Evolutionary conservation across 2,888 invertebrate genomes (phyloP), one percentile per base, ranked within the genome.

Genomic region (Chloroclystis v-ata): DNA sequence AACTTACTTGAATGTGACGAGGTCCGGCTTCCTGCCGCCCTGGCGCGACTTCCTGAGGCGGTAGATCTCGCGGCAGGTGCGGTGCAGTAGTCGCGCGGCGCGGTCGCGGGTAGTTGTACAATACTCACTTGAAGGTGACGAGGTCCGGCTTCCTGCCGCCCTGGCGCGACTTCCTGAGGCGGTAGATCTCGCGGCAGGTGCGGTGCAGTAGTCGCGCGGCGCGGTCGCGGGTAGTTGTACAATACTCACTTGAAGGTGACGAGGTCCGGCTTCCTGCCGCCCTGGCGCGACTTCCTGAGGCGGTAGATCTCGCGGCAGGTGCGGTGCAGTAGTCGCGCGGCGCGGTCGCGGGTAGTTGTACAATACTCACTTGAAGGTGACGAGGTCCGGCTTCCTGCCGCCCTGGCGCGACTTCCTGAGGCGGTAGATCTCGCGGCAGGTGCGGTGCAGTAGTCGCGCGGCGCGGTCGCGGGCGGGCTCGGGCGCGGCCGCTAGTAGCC

Each of bases 11-110:
- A 71, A 97, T 37, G 97, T 96, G 65, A 96, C 94, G 57, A 96
- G 89, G 81, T 97, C 97, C 0, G 97, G 97, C 72, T 95, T 95
- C 55, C 96, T 93, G 65, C 94, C 94, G 37, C 95, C 95, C 60
- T 94, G 94, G 70, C 95, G 92, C 39, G 95, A 95, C 78, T 95
- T 94, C 59, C 97, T 88, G 52, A 98, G 88, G 61, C 96, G 94
- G 82, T 97, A 96, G 62, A 97, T 96, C 83, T 98, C 97, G 69
- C 95, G 91, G 49, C 95, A 95, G 8, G 97, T 96, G 72, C 95
- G 93, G 82, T 94, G 92, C 59, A 97, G 89, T 78, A 97, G 91
- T n/a, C n/a, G n/a, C n/a, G n/a, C n/a, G n/a, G n/a, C n/a, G n/a
- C n/a, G n/a, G n/a, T n/a, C n/a, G n/a, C n/a, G n/a, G n/a, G n/a